phyloP scores from a whole-genome alignment of 2,797 vertebrate species.

The Gymnoscopelus braueri region DNA sequence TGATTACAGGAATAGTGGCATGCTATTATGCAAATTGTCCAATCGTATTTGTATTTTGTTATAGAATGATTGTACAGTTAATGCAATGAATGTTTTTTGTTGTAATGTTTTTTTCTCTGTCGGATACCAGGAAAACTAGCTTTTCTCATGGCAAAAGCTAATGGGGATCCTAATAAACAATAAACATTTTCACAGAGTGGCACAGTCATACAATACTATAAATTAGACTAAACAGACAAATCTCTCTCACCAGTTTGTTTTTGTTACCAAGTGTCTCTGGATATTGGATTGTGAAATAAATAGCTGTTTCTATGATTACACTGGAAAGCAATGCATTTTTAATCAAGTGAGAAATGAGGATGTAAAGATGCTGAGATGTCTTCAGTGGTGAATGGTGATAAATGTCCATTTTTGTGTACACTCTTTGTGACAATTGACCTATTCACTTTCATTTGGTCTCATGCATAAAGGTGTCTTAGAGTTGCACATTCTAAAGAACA shows the following conservation, averaged over 20 bases:
- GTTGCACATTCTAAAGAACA: slow-evolving; percentile 36
- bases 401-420: slow-evolving; percentile 50
- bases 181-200: too few relatives aligned
- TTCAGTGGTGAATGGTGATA: background rate
- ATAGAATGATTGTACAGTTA: too few relatives aligned
- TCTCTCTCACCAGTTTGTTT: too few relatives aligned
- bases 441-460: slow-evolving; percentile 36
- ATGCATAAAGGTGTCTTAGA: background rate
- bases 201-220: too few relatives aligned
- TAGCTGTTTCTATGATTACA: slow-evolving; percentile 45
- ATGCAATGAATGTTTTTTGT: too few relatives aligned
- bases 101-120: slow-evolving; percentile 37
- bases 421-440: slow-evolving; percentile 34
- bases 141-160: too few relatives aligned
- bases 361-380: too few relatives aligned
- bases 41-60: slow-evolving; percentile 7
- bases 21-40: slow-evolving; percentile 28
- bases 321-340: slow-evolving; percentile 54
- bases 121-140: too few relatives aligned
- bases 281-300: slow-evolving; percentile 6
- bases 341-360: background rate
- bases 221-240: too few relatives aligned
- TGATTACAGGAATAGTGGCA: slow-evolving; percentile 6
- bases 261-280: too few relatives aligned
- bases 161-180: too few relatives aligned